Conservation (phyloP, 2,113 vertebrate genomes). For the Cynocephalus volans region DNA sequence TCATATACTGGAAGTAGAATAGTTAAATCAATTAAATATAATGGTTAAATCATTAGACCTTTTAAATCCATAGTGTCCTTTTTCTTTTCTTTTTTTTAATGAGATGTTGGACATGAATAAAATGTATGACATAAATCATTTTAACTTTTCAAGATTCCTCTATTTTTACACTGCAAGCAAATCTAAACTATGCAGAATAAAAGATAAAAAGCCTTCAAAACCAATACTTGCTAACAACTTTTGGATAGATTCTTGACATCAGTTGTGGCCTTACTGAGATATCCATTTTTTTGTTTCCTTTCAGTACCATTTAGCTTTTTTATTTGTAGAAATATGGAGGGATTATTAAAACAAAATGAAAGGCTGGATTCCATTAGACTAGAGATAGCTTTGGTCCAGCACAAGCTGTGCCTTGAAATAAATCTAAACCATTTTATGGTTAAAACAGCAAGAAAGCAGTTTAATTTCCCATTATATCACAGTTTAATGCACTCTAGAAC, state of each 20-base stretch:
- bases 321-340: background rate
- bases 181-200: constrained; percentile 56
- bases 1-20: background rate
- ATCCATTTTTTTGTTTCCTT: constrained; percentile 6
- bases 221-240: constrained; percentile 26
- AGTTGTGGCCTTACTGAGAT: background rate
- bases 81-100: background rate
- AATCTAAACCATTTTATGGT: constrained; percentile 61
- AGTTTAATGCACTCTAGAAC: constrained; percentile 42
- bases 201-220: constrained; percentile 42
- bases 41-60: background rate
- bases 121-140: background rate
- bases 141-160: constrained; percentile 9
- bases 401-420: constrained; percentile 57
- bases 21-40: background rate
- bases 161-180: constrained; percentile 51
- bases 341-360: constrained; percentile 58
- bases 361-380: background rate
- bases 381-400: constrained; percentile 28
- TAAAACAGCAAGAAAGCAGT: constrained; percentile 66
- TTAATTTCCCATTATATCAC: constrained; percentile 72
- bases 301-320: background rate
- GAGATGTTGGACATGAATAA: background rate
- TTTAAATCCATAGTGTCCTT: background rate
- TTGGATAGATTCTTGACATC: constrained; percentile 58